phyloP scores from a whole-genome alignment of 2,888 invertebrate species.

The Drosophila kambysellisi region DNA sequence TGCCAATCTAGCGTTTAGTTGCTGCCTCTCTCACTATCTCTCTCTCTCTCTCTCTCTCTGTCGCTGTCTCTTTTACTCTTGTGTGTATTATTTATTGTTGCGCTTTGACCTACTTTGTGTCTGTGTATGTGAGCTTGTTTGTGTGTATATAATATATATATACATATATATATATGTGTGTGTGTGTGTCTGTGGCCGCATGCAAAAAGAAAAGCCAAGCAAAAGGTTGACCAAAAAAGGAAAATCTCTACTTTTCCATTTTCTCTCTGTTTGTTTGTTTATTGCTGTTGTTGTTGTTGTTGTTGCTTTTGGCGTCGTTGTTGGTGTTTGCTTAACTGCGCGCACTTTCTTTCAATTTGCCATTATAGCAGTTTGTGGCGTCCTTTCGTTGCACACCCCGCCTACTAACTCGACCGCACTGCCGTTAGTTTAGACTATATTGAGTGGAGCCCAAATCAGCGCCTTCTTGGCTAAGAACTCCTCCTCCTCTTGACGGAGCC shows the following conservation, averaged over 20 bases:
- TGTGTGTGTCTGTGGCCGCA: constrained; percentile 48
- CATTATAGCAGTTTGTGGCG: constrained; percentile 57
- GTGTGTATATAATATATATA: not conserved
- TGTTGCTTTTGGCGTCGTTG: constrained; percentile 43
- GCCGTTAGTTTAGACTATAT: constrained; percentile 31
- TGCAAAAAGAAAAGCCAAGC: constrained; percentile 49
- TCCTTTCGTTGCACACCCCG: constrained; percentile 28
- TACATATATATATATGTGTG: constrained; percentile 6
- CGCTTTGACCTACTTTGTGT: constrained; percentile 5
- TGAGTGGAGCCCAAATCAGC: constrained; percentile 29
- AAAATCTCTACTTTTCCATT: constrained; percentile 23
- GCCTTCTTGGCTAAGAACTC: constrained; percentile 9
- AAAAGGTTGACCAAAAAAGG: constrained; percentile 59
- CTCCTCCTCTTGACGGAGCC: not conserved
- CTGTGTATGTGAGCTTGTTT: constrained; percentile 26
- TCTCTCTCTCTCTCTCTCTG: constrained; percentile 1
- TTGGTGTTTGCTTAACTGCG: constrained; percentile 59
- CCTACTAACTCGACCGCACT: not conserved
- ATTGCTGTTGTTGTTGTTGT: constrained; percentile 39
- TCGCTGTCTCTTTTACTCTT: constrained; percentile 10
- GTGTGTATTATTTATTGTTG: constrained; percentile 9
- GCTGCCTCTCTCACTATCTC: not conserved
- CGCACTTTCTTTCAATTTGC: constrained; percentile 65
- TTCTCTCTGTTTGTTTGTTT: constrained; percentile 39
- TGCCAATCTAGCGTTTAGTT: constrained; percentile 73